These are phyloP conservation scores for Phasianus colchicus DNA, from an alignment of 2,113 vertebrate species.

Conservation along the genomic window DNA sequence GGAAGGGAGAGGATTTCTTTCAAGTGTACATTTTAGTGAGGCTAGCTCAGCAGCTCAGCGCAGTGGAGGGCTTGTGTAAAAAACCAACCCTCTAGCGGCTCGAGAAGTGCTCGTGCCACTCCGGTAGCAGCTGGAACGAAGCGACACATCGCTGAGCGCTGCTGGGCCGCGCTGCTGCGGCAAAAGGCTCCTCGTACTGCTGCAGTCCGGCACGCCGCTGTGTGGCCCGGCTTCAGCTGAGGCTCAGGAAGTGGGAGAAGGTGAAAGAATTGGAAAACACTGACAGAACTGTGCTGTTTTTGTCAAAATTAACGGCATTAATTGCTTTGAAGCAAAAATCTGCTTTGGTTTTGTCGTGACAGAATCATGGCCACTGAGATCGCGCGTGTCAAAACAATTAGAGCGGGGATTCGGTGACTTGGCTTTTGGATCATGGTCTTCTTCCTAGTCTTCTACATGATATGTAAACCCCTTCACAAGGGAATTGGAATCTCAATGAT, in stretches of 20 bases:
- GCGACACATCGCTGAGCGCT: neutral
- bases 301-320: constrained; percentile 28
- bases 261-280: neutral
- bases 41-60: constrained; percentile 38
- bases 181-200: neutral
- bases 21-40: constrained; percentile 70
- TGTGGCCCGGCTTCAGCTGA: neutral
- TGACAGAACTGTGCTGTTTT: neutral
- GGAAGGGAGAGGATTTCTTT: constrained; percentile 76
- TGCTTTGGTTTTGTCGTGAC: neutral
- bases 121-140: neutral
- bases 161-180: neutral
- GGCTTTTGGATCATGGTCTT: constrained; percentile 32
- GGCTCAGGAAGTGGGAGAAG: neutral
- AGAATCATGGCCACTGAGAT: neutral
- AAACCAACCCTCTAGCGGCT: neutral
- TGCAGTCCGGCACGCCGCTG: neutral
- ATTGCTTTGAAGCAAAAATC: constrained; percentile 19
- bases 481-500: constrained; percentile 56
- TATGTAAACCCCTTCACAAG: constrained; percentile 12
- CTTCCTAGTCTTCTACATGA: neutral
- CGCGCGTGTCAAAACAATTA: neutral
- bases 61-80: constrained; percentile 3
- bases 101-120: neutral
- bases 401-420: neutral